Evolutionary conservation across 2,797 vertebrate genomes (phyloP).

Genomic region (Alectoris magna): DNA sequence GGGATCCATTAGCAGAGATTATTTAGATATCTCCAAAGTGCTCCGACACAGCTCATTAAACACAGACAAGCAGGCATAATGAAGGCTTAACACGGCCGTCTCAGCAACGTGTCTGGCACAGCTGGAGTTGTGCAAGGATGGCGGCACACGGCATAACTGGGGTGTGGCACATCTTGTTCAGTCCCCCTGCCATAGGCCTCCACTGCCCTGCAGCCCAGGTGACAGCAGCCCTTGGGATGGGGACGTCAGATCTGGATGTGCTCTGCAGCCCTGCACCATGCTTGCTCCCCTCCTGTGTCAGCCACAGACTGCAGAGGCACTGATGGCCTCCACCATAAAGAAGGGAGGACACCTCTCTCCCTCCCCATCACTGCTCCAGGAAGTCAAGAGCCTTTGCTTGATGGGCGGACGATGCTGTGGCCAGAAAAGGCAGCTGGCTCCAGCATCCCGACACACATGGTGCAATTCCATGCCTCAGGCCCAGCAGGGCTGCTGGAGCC

Average conservation of each 20-base stretch:
- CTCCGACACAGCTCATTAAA: conserved; percentile 46
- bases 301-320: neutral
- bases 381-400: neutral
- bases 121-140: rapidly evolving
- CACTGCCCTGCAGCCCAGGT: rapidly evolving
- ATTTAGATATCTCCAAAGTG: conserved; percentile 52
- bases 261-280: neutral
- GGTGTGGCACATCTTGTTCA: rapidly evolving
- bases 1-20: conserved; percentile 60
- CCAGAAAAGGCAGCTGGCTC: neutral
- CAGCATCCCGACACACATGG: rapidly evolving
- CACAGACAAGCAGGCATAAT: conserved; percentile 42
- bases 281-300: rapidly evolving
- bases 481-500: neutral
- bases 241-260: rapidly evolving
- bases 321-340: neutral
- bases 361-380: rapidly evolving
- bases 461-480: neutral
- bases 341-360: neutral
- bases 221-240: neutral
- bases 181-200: rapidly evolving
- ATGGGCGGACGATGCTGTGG: rapidly evolving
- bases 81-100: neutral
- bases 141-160: rapidly evolving
- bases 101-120: neutral